phyloP scores from a whole-genome alignment of 2,113 vertebrate genomes.

The Rafetus swinhoei region DNA sequence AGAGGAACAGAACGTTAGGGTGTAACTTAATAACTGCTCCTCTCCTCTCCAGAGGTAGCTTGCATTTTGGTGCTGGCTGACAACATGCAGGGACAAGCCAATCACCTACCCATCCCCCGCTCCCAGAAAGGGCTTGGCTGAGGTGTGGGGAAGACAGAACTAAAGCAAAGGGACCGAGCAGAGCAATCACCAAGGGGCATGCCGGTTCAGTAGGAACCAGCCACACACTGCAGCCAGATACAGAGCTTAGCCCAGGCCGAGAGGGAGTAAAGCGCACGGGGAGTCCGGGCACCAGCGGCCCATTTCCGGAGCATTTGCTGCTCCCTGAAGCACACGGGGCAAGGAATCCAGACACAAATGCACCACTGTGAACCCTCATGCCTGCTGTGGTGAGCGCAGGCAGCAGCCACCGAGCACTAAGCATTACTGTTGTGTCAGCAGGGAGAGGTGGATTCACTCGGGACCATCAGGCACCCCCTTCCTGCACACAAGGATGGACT shows the following conservation, averaged over 20 bases:
- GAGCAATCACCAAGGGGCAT: not conserved
- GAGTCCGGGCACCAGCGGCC: too few relatives aligned
- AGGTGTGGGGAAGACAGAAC: not conserved
- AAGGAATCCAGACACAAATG: not conserved
- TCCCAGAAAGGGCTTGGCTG: not conserved
- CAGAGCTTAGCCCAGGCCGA: not conserved
- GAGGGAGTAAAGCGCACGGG: not conserved
- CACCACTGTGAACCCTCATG: not conserved
- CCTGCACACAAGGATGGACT: not conserved
- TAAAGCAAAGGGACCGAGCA: not conserved
- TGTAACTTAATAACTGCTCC: not conserved
- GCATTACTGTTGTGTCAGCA: not conserved
- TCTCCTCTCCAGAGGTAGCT: not conserved
- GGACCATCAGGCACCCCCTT: not conserved
- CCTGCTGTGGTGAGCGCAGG: not conserved
- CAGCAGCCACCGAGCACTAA: not conserved
- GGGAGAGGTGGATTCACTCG: not conserved
- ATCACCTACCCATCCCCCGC: not conserved
- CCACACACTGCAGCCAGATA: slow-evolving; percentile 3
- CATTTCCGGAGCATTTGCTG: not conserved
- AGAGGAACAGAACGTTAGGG: not conserved
- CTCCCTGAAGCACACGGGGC: not conserved
- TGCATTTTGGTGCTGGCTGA: not conserved
- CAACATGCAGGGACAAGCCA: not conserved
- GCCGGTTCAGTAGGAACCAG: not conserved